These are phyloP conservation scores for Cheiracanthium punctorium DNA, from an alignment of 2,888 invertebrate species.

Conservation along the genomic window DNA sequence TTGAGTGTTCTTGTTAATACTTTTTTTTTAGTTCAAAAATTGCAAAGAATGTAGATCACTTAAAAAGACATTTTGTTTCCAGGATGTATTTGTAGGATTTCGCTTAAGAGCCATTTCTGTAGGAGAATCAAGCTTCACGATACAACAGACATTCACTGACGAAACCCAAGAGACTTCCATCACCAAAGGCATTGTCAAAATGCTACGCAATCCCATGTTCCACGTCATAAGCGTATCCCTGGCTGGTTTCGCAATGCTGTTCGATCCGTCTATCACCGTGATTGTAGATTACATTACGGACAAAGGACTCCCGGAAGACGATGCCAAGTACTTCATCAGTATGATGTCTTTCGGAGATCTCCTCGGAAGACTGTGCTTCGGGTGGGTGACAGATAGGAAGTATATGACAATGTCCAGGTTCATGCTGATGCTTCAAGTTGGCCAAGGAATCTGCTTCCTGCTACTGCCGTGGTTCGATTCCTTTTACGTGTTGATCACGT, in stretches of 20 bases:
- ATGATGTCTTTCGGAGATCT: constrained; percentile 38
- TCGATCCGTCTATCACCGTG: constrained; percentile 41
- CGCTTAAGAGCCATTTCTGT: constrained; percentile 37
- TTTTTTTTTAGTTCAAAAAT: neutral
- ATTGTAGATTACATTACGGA: constrained; percentile 47
- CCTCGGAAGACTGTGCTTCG: constrained; percentile 25
- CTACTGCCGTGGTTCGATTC: constrained; percentile 16
- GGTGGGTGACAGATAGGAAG: constrained; percentile 38
- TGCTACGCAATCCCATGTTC: constrained; percentile 34
- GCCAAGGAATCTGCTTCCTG: constrained; percentile 26
- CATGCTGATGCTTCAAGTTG: constrained; percentile 41
- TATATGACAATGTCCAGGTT: constrained; percentile 37
- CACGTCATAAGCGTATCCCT: constrained; percentile 48
- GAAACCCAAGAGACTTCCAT: constrained; percentile 21
- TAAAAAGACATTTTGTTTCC: neutral
- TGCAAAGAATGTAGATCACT: no score
- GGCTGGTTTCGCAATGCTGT: constrained; percentile 28
- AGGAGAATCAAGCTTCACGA: constrained; percentile 18
- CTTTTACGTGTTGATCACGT: constrained; percentile 23
- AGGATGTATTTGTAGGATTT: neutral
- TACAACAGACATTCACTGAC: neutral
- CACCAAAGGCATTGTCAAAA: constrained; percentile 7
- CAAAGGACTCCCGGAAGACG: constrained; percentile 38
- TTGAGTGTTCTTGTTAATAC: neutral
- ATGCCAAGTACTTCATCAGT: constrained; percentile 49